A percentile compares a stretch with the other conserved stretches of the same genome.
These are phyloP conservation scores for Puma concolor DNA, from an alignment of 2,113 vertebrate species.

Conservation along the genomic window DNA sequence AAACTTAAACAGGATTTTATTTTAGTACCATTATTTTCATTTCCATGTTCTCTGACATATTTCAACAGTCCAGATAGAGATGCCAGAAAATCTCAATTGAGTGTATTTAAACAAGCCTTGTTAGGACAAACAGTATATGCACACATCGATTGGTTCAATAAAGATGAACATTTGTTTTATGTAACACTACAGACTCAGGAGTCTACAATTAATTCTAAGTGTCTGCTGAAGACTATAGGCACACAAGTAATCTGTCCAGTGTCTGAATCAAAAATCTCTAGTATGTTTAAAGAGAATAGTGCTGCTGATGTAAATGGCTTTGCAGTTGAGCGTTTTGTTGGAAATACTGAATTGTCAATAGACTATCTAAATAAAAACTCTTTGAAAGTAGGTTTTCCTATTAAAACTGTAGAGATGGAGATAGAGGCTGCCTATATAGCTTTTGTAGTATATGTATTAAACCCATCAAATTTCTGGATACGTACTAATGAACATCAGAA, in stretches of 20 bases:
- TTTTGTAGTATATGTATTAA: slow-evolving; percentile 88
- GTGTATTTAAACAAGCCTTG: slow-evolving; percentile 87
- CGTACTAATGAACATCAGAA: slow-evolving; percentile 85
- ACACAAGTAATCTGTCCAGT: background rate
- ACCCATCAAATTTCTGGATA: slow-evolving; percentile 93
- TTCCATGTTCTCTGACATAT: slow-evolving; percentile 90
- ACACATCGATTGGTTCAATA: slow-evolving; percentile 83
- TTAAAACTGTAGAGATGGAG: slow-evolving; percentile 84
- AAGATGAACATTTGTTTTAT: slow-evolving; percentile 85
- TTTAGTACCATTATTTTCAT: slow-evolving; percentile 88
- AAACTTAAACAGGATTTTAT: slow-evolving; percentile 89
- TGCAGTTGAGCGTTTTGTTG: background rate
- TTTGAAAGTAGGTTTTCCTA: slow-evolving; percentile 54
- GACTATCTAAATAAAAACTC: background rate
- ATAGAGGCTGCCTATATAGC: slow-evolving; percentile 84
- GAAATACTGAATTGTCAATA: slow-evolving; percentile 15
- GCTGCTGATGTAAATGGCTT: background rate
- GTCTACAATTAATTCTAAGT: slow-evolving; percentile 17
- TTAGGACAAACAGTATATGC: slow-evolving; percentile 86
- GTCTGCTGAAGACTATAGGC: background rate
- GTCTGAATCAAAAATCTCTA: background rate
- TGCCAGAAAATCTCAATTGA: slow-evolving; percentile 84
- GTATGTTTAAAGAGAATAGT: background rate
- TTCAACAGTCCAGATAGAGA: slow-evolving; percentile 79
- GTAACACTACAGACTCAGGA: slow-evolving; percentile 84